Base-by-base conservation (phyloP, 2,797 vertebrate species). In the Myotis pilosus region DNA sequence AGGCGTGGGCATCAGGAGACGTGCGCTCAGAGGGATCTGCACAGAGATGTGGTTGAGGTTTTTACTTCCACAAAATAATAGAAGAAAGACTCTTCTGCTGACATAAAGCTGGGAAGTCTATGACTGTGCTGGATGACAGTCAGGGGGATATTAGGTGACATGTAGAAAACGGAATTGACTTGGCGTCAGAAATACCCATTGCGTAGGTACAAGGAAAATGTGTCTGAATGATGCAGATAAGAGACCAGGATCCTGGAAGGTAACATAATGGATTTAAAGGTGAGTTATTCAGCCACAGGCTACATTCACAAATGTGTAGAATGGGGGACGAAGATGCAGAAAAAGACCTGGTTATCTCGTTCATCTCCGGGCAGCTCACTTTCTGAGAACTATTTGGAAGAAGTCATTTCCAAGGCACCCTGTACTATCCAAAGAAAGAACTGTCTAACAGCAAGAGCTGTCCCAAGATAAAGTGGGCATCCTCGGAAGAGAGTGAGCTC, bases 241-340 rank as follows among this genome's bases (percentile, higher is more conserved):
- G 83, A 25, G 74, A 22, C 53, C 0, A 2, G n/a, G 19, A 3
- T 2, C 11, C 10, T 1, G 16, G 8, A 49, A 6, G 30, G 3
- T 1, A 16, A 1, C 0, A 23, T 13, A 3, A 12, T 2, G 2
- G 10, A 5, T n/a, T 10, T 51, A 3, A 1, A 23, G 74, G 25
- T 0, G 16, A 8, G 33, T 23, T 5, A 3, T 0, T 41, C 20
- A 3, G 33, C 71, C 5, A 30, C 8, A 0, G 57, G 17, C 6
- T 2, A 0, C 17, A 1, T 2, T 44, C 66, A 33, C 23, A 0
- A 3, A 11, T 9, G 64, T 0, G 10, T 1, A 22, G 44, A 0
- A 0, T 0, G 20, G 7, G 41, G 30, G 4, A 4, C 0, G 5
- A 66, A 25, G 30, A 17, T 3, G 6, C 36, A 38, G 75, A 62